Base-by-base conservation (phyloP, 2,888 invertebrate species). In the Torymus texanus region DNA sequence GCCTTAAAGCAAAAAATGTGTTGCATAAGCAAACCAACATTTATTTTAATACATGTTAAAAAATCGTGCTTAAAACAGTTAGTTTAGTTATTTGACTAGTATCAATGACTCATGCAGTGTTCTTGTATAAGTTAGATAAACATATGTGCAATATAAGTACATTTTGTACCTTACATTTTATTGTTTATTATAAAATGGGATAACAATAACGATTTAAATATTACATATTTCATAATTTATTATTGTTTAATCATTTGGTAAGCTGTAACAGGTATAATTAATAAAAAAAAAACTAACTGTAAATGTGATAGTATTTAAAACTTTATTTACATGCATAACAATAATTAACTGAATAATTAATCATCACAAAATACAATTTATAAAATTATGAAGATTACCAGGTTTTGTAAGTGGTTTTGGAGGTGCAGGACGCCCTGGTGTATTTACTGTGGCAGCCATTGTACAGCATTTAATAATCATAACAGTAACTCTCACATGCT, bases 331-430 rank as follows among this genome's bases (percentile, higher is more conserved):
- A 70, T 65, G 62, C 61, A 65, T 41, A 62, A 55, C 53, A 78
- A 75, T 14, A 74, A 68, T 59, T 13, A 67, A 1, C 50, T 55
- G 14, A 14, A 13, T 24, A 75, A 56, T 21, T 55, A 61, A 51
- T 41, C 62, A 24, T 55, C 12, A 67, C 59, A 76, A 74, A 76
- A n/a, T 53, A 21, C n/a, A 63, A 71, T 58, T 63, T 68, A 74
- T 18, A 68, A 71, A 81, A 51, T 59, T 62, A n/a, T 72, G 74
- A 18, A 76, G 84, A 84, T 86, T 88, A 90, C 90, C 90, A 84
- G 90, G 90, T 83, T 89, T 89, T 68, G 88, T 87, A 81, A 86
- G 83, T 24, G 89, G 88, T 86, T 88, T 90, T 53, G 90, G 90
- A 81, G 88, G 88, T 62, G 83, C 83, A 79, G 85, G 84, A 83